Conservation (phyloP, 2,888 invertebrate genomes). For the Urechis unicinctus region DNA sequence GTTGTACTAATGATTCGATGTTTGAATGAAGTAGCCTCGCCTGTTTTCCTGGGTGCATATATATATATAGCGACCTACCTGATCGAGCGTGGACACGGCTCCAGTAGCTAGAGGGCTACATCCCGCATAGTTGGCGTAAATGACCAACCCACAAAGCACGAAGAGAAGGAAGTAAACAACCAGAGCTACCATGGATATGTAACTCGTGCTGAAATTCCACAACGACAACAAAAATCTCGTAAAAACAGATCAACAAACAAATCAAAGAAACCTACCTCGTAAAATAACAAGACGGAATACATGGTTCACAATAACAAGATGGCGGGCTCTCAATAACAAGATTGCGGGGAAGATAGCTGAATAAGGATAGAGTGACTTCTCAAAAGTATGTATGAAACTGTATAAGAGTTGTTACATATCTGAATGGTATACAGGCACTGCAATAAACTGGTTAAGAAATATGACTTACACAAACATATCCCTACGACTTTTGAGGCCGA, state of each 20-base stretch:
- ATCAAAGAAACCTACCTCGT: too few relatives aligned
- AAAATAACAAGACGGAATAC: too few relatives aligned
- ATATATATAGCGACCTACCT: neutral
- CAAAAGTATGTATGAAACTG: too few relatives aligned
- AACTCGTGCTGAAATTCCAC: conserved; percentile 29
- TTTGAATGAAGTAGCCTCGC: too few relatives aligned
- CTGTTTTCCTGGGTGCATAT: too few relatives aligned
- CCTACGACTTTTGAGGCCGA: conserved; percentile 66
- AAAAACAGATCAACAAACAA: too few relatives aligned
- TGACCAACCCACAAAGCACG: conserved; percentile 31
- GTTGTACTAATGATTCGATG: too few relatives aligned
- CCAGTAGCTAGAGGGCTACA: conserved; percentile 29
- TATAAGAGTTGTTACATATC: too few relatives aligned
- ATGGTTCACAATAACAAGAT: too few relatives aligned
- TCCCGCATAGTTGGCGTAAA: conserved; percentile 32
- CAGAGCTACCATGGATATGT: conserved; percentile 26
- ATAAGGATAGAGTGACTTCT: too few relatives aligned
- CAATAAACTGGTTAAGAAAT: neutral
- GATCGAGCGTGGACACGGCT: neutral
- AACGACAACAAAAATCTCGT: conserved; percentile 5
- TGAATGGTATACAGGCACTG: neutral
- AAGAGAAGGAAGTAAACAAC: conserved; percentile 28
- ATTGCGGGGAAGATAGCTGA: too few relatives aligned
- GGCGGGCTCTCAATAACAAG: too few relatives aligned
- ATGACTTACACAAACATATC: conserved; percentile 8